Percentiles rank a stretch among this genome's conserved stretches.
Conservation (phyloP, 2,113 vertebrate species). For the Apaloderma vittatum region DNA sequence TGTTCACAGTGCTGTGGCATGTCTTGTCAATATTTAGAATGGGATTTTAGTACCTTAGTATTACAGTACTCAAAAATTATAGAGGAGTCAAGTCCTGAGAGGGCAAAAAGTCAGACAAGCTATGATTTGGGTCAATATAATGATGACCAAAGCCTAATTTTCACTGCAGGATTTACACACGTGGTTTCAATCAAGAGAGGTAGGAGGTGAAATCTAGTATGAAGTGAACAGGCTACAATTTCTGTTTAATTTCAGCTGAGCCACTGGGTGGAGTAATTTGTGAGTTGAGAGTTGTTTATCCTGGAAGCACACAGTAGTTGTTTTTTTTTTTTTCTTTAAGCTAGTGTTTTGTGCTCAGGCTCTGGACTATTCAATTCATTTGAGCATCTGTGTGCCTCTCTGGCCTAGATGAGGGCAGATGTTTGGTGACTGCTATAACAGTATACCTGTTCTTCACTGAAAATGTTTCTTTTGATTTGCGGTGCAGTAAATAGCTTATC, state of each 20-base stretch:
- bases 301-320: background rate
- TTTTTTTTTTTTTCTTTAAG: background rate
- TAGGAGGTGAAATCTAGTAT: background rate
- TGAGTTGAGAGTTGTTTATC: background rate
- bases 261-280: background rate
- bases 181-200: background rate
- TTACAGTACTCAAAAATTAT: background rate
- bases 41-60: background rate
- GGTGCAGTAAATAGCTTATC: background rate
- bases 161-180: background rate
- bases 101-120: background rate
- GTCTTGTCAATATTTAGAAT: background rate
- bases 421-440: background rate
- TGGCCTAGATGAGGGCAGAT: background rate
- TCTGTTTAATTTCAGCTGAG: background rate
- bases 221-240: background rate
- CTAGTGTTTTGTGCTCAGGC: background rate
- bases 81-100: background rate
- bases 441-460: background rate
- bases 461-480: conserved; percentile 38
- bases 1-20: background rate
- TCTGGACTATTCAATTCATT: background rate
- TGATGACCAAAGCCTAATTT: background rate
- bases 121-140: background rate
- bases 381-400: background rate